Conservation (phyloP, 35 echinoderm and acorn worm species). For the Acanthaster planci region DNA sequence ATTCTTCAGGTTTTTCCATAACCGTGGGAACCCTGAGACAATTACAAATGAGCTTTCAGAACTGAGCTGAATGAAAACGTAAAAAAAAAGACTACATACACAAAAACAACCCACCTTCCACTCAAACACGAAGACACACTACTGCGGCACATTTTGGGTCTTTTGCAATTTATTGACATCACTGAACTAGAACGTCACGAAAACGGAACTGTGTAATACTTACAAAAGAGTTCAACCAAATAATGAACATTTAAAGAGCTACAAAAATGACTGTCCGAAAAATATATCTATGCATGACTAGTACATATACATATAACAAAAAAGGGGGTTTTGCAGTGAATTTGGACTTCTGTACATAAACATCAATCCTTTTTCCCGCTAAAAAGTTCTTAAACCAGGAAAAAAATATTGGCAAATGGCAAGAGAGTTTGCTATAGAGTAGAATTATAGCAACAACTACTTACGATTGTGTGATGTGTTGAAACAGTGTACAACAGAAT, state of each 20-base stretch:
- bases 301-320: conserved; percentile 14
- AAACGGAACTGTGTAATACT: conserved; percentile 23
- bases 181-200: conserved; percentile 19
- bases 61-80: too few species aligned
- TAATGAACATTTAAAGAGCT: conserved; percentile 1
- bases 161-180: conserved; percentile 27
- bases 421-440: neutral
- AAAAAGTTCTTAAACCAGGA: neutral
- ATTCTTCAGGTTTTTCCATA: too few species aligned
- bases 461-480: too few species aligned
- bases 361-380: neutral
- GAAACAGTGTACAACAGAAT: too few species aligned
- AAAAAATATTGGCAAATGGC: conserved; percentile 14
- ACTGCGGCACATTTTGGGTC: neutral
- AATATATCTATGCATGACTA: conserved; percentile 34
- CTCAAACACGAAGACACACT: too few species aligned
- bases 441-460: too few species aligned
- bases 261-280: conserved; percentile 15
- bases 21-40: too few species aligned
- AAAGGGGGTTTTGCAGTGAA: neutral
- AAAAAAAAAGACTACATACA: too few species aligned
- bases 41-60: too few species aligned
- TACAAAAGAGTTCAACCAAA: conserved; percentile 29
- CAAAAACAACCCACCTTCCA: too few species aligned
- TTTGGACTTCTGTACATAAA: conserved; percentile 14